phyloP scores from a whole-genome alignment of 2,888 invertebrate species.

The Drosophila suboccidentalis region DNA sequence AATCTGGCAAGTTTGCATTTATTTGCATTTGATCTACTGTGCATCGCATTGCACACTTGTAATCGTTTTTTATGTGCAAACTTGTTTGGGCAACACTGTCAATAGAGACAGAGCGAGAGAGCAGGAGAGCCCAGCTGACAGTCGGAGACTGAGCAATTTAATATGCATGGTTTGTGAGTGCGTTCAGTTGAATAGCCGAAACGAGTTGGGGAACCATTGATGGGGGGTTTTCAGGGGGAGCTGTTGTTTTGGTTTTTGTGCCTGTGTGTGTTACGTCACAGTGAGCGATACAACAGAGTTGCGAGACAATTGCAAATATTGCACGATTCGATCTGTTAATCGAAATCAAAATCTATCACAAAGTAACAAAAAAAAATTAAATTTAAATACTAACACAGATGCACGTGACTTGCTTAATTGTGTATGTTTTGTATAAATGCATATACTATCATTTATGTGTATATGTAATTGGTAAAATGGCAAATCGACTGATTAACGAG shows the following conservation, averaged over 20 bases:
- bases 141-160: conserved; percentile 19
- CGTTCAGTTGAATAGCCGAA: conserved; percentile 19
- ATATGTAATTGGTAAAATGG: conserved; percentile 35
- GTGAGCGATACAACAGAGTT: conserved; percentile 33
- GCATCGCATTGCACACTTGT: conserved; percentile 22
- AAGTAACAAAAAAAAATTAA: conserved; percentile 22
- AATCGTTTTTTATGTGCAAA: conserved; percentile 12
- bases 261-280: conserved; percentile 51
- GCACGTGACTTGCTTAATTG: conserved; percentile 19
- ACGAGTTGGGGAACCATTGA: background rate
- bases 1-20: background rate
- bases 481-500: conserved; percentile 44
- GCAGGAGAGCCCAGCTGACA: conserved; percentile 20
- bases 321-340: conserved; percentile 47
- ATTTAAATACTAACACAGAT: conserved; percentile 38
- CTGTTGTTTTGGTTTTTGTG: conserved; percentile 5
- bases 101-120: conserved; percentile 9
- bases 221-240: background rate
- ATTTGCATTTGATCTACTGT: conserved; percentile 15
- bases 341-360: conserved; percentile 44
- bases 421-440: conserved; percentile 9
- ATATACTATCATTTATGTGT: background rate
- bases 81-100: conserved; percentile 24
- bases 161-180: conserved; percentile 36
- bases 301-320: conserved; percentile 44